Evolutionary conservation across 2,113 vertebrate genomes (phyloP).

Genomic region (Rhinoderma darwinii): DNA sequence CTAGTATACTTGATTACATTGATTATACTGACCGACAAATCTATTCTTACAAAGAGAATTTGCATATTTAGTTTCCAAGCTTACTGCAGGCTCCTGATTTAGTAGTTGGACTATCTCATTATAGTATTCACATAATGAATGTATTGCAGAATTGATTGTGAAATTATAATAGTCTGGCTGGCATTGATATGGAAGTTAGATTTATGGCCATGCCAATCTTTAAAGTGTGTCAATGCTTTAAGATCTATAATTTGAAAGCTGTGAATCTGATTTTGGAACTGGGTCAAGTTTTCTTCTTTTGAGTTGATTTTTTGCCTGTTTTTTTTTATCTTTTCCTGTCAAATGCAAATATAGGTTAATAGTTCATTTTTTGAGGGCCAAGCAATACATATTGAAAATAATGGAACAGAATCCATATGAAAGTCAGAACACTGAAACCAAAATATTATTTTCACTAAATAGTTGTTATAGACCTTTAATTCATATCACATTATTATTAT

Average conservation of each 20-base stretch:
- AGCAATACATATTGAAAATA: background rate
- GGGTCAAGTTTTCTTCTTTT: conserved; percentile 20
- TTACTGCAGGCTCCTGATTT: conserved; percentile 15
- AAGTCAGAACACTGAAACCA: background rate
- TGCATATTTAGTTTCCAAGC: conserved; percentile 3
- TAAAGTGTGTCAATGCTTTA: conserved; percentile 42
- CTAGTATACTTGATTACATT: conserved; percentile 20
- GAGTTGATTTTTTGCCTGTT: background rate
- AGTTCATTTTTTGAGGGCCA: background rate
- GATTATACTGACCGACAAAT: conserved; percentile 28
- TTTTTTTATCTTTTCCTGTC: background rate
- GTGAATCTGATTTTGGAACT: conserved; percentile 17
- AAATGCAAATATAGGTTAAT: conserved; percentile 20
- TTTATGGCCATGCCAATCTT: conserved; percentile 16
- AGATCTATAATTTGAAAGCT: conserved; percentile 45
- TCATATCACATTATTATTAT: background rate
- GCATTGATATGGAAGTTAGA: conserved; percentile 46
- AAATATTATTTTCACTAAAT: background rate
- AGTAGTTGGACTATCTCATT: conserved; percentile 25
- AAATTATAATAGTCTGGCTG: conserved; percentile 23
- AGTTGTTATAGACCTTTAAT: too few relatives aligned
- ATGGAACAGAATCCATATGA: background rate
- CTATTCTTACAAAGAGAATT: conserved; percentile 23
- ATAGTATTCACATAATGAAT: conserved; percentile 45
- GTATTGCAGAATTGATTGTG: conserved; percentile 37